Conservation (phyloP, 2,113 vertebrate genomes). For the Butorides virescens region DNA sequence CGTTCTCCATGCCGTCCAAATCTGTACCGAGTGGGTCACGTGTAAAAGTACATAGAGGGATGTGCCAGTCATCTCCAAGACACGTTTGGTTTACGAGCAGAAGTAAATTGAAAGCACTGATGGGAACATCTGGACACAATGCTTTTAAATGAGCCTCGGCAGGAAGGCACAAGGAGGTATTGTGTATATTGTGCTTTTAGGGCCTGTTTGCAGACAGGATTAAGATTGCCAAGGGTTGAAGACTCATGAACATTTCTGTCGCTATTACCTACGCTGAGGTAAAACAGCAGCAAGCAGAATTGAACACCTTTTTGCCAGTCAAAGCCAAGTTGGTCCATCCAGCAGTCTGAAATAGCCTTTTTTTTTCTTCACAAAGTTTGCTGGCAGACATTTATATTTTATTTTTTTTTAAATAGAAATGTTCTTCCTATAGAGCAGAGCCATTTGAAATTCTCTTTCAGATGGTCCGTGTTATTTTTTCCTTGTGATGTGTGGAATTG, state of each 20-base stretch:
- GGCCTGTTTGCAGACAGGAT: background rate
- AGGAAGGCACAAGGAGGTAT: background rate
- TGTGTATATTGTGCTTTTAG: background rate
- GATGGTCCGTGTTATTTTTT: background rate
- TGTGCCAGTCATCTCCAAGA: background rate
- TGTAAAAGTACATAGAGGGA: background rate
- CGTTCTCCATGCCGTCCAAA: background rate
- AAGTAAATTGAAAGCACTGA: constrained; percentile 6
- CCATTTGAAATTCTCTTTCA: background rate
- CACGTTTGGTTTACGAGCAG: background rate
- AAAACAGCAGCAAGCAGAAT: background rate
- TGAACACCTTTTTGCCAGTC: background rate
- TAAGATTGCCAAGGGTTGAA: background rate
- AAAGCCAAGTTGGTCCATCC: background rate
- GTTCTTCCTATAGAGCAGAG: background rate
- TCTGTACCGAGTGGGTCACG: background rate
- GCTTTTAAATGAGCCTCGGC: background rate
- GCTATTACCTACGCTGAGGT: background rate
- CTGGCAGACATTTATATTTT: background rate
- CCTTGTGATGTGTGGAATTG: background rate
- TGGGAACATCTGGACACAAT: background rate
- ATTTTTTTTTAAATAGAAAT: background rate
- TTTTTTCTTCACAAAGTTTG: background rate
- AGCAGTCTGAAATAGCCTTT: background rate
- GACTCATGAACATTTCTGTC: background rate